phyloP scores from a whole-genome alignment of 2,113 vertebrate genomes.

The Himantopus leucocephalus region DNA sequence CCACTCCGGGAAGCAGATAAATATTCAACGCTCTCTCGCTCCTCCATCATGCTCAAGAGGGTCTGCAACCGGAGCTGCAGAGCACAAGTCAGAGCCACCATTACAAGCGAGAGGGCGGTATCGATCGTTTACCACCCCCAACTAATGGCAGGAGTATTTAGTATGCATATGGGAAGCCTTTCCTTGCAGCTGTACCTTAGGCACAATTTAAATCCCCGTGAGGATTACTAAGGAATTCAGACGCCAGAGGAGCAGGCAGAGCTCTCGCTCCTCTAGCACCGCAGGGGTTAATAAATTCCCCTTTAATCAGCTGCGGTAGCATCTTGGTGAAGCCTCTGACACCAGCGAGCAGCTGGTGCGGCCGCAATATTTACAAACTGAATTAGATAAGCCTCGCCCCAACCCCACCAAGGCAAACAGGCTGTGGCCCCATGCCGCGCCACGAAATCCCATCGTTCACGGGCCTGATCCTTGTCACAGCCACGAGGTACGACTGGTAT shows the following conservation, averaged over 20 bases:
- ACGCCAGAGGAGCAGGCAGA: not conserved
- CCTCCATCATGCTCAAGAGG: not conserved
- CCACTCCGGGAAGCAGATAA: not conserved
- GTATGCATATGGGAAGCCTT: not conserved
- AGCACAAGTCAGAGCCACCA: not conserved
- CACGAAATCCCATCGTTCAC: not conserved
- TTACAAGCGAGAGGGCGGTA: fast-evolving
- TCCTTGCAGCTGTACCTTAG: not conserved
- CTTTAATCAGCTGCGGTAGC: not conserved
- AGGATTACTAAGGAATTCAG: not conserved
- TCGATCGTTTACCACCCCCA: not conserved
- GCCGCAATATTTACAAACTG: not conserved
- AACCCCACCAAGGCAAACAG: not conserved
- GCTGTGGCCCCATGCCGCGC: not conserved
- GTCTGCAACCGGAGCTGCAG: not conserved
- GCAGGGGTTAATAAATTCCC: not conserved
- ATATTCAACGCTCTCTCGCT: not conserved
- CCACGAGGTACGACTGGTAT: not conserved
- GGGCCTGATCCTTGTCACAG: not conserved
- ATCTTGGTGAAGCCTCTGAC: not conserved
- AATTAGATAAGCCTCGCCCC: not conserved
- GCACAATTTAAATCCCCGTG: not conserved
- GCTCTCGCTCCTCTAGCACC: not conserved
- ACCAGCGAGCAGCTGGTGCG: not conserved
- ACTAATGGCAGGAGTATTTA: not conserved